Conservation (phyloP, 1,140 invertebrate species). For the Colletes latitarsis region DNA sequence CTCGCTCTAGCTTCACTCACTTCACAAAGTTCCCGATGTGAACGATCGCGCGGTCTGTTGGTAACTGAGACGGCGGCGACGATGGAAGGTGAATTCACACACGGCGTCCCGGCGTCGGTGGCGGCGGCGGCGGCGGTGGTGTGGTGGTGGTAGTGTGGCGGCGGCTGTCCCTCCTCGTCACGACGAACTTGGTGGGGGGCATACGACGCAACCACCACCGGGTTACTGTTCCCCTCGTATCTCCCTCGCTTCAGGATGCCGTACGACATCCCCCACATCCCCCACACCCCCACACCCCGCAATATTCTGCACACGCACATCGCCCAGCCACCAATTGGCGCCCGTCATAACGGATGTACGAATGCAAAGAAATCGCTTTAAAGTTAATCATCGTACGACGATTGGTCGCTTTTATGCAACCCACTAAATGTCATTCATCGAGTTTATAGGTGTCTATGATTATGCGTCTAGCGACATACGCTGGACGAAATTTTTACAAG, state of each 20-base stretch:
- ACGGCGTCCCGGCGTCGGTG: slow-evolving; percentile 64
- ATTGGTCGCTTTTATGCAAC: neutral
- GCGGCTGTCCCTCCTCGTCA: slow-evolving; percentile 32
- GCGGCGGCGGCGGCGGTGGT: slow-evolving; percentile 10
- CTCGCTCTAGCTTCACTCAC: slow-evolving; percentile 23
- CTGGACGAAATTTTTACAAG: too few species aligned
- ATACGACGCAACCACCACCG: slow-evolving; percentile 21
- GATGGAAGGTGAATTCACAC: slow-evolving; percentile 58
- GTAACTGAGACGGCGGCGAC: slow-evolving; percentile 68
- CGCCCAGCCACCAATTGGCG: slow-evolving; percentile 23
- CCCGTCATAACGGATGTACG: slow-evolving; percentile 31
- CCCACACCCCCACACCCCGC: neutral
- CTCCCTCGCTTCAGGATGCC: slow-evolving; percentile 29
- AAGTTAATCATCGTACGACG: neutral
- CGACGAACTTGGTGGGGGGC: slow-evolving; percentile 43
- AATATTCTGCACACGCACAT: slow-evolving; percentile 14
- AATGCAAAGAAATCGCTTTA: slow-evolving; percentile 32
- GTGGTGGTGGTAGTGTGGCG: neutral
- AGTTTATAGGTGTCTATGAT: neutral
- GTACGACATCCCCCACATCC: slow-evolving; percentile 36
- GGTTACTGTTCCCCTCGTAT: slow-evolving; percentile 26
- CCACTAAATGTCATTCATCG: neutral
- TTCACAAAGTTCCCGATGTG: slow-evolving; percentile 60
- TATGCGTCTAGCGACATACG: too few species aligned
- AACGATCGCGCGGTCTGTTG: slow-evolving; percentile 72